A percentile compares a stretch with the other conserved stretches of the same genome.
These are phyloP conservation scores for Ciconia stormi DNA, from an alignment of 2,113 vertebrate genomes.

Conservation along the genomic window DNA sequence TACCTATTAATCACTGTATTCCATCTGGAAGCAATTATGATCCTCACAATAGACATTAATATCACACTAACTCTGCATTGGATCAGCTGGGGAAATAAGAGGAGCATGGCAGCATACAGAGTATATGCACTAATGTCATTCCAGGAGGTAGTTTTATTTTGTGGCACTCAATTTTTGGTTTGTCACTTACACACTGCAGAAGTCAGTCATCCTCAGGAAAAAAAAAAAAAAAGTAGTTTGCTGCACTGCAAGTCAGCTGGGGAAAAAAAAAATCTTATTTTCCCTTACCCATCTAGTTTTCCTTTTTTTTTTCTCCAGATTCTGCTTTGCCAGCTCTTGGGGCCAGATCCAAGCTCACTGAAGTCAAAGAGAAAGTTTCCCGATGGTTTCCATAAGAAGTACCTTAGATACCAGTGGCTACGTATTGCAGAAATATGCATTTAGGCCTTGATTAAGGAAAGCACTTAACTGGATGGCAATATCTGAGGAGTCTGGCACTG, in stretches of 20 bases:
- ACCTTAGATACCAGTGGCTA: background rate
- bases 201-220: background rate
- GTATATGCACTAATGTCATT: background rate
- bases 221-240: background rate
- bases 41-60: constrained; percentile 1
- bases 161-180: constrained; percentile 25
- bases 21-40: constrained; percentile 44
- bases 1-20: constrained; percentile 1
- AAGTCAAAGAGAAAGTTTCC: background rate
- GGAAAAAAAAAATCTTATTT: background rate
- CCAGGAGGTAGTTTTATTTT: constrained; percentile 50
- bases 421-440: background rate
- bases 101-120: background rate
- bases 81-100: constrained; percentile 1
- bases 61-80: background rate
- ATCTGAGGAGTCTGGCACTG: background rate
- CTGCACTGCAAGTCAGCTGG: background rate
- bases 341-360: background rate
- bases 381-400: background rate
- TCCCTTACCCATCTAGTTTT: background rate
- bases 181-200: background rate
- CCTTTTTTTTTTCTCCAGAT: background rate
- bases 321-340: background rate
- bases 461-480: background rate
- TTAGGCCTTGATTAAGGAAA: background rate